Evolutionary conservation across 2,797 vertebrate species (phyloP).

Genomic region (Scyliorhinus canicula): DNA sequence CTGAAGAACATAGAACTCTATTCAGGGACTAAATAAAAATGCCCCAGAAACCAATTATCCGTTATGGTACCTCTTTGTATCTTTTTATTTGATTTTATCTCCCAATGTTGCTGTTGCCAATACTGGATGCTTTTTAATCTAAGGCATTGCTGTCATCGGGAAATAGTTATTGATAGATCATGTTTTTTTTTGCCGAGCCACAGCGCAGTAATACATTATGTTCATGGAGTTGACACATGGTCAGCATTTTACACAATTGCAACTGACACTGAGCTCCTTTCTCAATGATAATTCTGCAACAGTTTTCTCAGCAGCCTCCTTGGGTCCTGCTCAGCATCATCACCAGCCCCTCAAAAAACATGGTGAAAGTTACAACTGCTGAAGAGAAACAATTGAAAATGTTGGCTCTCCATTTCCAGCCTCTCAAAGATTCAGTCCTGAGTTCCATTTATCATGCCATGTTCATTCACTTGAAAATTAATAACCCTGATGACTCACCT

Average conservation of each 20-base stretch:
- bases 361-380: background rate
- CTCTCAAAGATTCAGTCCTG: background rate
- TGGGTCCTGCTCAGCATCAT: background rate
- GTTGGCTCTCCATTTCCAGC: background rate
- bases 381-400: background rate
- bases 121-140: background rate
- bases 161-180: background rate
- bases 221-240: background rate
- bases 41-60: background rate
- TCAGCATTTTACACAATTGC: background rate
- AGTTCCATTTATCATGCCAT: background rate
- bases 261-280: background rate
- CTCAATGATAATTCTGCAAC: background rate
- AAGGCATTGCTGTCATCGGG: background rate
- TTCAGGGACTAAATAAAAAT: background rate
- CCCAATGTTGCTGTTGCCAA: background rate
- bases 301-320: background rate
- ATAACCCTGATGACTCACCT: conserved; percentile 45
- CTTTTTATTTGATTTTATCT: background rate
- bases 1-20: background rate
- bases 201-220: too few relatives aligned
- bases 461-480: background rate
- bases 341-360: background rate
- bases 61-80: background rate
- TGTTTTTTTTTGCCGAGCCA: background rate